Evolutionary conservation across 2,113 vertebrate species (phyloP), one percentile per base, ranked within the genome.

Genomic region (Myrmophylax atrothorax): DNA sequence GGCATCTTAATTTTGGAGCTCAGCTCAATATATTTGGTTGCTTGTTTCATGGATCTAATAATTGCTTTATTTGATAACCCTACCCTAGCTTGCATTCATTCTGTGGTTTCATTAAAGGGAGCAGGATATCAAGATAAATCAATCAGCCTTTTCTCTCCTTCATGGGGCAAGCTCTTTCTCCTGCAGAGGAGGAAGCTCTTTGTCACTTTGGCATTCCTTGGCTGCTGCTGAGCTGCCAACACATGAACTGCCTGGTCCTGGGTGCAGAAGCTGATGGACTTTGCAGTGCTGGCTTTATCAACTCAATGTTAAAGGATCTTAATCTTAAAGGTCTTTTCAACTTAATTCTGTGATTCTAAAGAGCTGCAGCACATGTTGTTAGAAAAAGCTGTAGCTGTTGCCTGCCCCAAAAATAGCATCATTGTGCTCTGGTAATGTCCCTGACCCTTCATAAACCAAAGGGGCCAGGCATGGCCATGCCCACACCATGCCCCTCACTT

Each of bases 61-160:
- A 97, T 91, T 90, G 89, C 81, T 95, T 90, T 93, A 86, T 92
- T 96, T 95, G 90, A 81, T 95, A 90, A 83, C 84, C 68, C 26
- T 95, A 46, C 31, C 49, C 49, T 69, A n/a, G 73, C 64, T 79
- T 70, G 86, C 38, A 92, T 95, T 92, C 20, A 26, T 94, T 87
- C 59, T 77, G 53, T 16, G 70, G 86, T 69, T 90, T 90, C 89
- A 96, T 96, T 96, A 97, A 75, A 66, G 60, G 53, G 56, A 87
- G 46, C 7, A 87, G 77, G 67, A 33, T 73, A 92, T 28, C 38
- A 66, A 67, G 84, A 88, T 67, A 94, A 92, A 95, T 91, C 80
- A 81, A 67, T 95, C 77, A 78, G 53, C 37, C 35, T 63, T 85
- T 67, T 76, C 74, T 87, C 73, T 72, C 76, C 76, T 67, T 89